These are phyloP conservation scores for Cantharis nigra DNA, from an alignment of 2,888 invertebrate species.

Conservation along the genomic window DNA sequence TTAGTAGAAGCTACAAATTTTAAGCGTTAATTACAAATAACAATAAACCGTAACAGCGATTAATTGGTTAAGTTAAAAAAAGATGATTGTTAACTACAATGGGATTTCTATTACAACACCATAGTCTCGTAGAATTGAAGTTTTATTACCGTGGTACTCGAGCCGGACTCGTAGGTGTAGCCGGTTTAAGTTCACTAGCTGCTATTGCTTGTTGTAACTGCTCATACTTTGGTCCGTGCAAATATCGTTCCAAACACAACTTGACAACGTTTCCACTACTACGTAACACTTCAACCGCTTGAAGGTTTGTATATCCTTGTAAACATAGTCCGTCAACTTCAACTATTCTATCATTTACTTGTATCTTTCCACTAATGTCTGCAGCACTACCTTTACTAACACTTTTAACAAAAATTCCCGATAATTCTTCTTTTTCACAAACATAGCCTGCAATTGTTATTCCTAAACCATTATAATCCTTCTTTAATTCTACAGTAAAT, in stretches of 20 bases:
- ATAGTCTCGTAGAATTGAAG: conserved; percentile 24
- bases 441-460: conserved; percentile 97
- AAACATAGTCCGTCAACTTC: conserved; percentile 95
- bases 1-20: conserved; percentile 29
- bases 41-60: conserved; percentile 18
- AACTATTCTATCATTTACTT: conserved; percentile 97
- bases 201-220: conserved; percentile 87
- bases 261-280: conserved; percentile 91
- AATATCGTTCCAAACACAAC: conserved; percentile 86
- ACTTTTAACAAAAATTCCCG: conserved; percentile 98
- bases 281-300: conserved; percentile 94
- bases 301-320: conserved; percentile 95
- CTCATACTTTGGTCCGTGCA: conserved; percentile 88
- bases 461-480: conserved; percentile 91
- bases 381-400: conserved; percentile 96
- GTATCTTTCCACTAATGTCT: conserved; percentile 88
- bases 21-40: conserved; percentile 27
- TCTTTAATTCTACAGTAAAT: conserved; percentile 90
- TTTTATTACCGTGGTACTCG: conserved; percentile 61
- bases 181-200: conserved; percentile 73
- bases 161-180: conserved; percentile 58
- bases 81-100: conserved; percentile 17
- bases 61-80: conserved; percentile 6
- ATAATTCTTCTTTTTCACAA: conserved; percentile 96
- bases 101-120: conserved; percentile 27